Percentiles rank a stretch among this genome's conserved stretches.
Conservation (phyloP, 2,888 invertebrate species). For the Lepidonotus clava region DNA sequence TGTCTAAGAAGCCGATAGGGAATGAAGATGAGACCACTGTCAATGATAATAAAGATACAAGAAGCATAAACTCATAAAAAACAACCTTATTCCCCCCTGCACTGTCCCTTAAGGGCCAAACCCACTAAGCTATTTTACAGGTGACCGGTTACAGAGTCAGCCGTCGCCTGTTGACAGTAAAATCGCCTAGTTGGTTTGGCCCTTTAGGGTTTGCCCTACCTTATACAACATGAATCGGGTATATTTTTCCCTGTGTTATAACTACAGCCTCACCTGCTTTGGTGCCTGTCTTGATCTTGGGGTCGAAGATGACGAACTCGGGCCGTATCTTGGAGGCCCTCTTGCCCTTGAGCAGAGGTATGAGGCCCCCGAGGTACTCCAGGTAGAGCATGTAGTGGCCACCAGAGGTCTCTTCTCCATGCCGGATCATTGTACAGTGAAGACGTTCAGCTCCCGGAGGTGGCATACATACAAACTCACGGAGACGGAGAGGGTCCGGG, state of each 20-base stretch:
- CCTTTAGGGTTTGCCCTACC: no score
- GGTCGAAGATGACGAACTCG: conserved; percentile 92
- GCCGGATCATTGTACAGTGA: conserved; percentile 98
- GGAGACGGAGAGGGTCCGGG: conserved; percentile 91
- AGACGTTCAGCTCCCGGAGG: conserved; percentile 91
- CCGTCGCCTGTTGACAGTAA: no score
- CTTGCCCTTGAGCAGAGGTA: conserved; percentile 96
- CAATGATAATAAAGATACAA: no score
- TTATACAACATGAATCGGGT: no score
- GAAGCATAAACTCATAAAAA: no score
- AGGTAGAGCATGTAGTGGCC: conserved; percentile 86
- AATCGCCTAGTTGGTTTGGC: no score
- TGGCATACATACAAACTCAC: conserved; percentile 96
- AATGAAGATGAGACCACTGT: no score
- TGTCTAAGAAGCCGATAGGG: no score
- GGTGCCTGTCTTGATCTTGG: conserved; percentile 78
- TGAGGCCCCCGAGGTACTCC: conserved; percentile 97
- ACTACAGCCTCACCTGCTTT: conserved; percentile 13
- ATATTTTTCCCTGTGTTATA: neutral
- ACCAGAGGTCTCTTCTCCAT: conserved; percentile 85
- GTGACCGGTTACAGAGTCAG: no score
- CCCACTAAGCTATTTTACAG: no score
- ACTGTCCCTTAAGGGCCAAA: no score
- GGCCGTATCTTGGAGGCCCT: conserved; percentile 97
- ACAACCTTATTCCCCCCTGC: no score